A percentile compares a stretch with the other conserved stretches of the same genome.
Evolutionary conservation across 2,888 invertebrate species (phyloP).

Genomic region (Machimus atricapillus): DNA sequence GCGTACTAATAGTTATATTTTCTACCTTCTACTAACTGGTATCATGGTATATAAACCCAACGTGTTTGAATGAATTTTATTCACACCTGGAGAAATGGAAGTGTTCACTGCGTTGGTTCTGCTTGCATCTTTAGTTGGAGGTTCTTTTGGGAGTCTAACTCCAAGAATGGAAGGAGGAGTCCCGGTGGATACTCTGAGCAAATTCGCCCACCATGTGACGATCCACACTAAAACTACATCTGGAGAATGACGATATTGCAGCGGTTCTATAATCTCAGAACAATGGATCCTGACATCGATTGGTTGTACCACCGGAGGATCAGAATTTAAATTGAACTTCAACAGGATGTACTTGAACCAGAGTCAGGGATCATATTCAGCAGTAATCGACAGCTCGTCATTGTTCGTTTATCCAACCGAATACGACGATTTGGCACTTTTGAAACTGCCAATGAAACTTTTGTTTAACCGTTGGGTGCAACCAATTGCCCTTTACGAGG

Average conservation of each 20-base stretch:
- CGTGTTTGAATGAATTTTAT: background rate
- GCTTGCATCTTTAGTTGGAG: background rate
- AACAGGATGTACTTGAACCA: background rate
- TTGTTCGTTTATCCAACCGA: background rate
- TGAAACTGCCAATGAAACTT: background rate
- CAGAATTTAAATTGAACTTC: background rate
- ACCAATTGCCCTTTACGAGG: background rate
- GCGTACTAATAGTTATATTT: background rate
- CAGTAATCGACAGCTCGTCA: background rate
- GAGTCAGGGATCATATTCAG: background rate
- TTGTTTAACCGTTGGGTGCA: background rate
- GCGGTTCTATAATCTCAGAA: slow-evolving; percentile 2
- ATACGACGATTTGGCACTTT: slow-evolving; percentile 1
- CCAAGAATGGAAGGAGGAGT: background rate
- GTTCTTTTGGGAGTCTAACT: background rate
- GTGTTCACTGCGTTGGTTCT: background rate
- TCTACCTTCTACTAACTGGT: background rate
- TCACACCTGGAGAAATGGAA: background rate
- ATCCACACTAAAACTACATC: background rate
- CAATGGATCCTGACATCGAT: slow-evolving; percentile 21
- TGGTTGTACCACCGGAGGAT: background rate
- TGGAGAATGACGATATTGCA: background rate
- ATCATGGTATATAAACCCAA: background rate
- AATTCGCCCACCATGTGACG: slow-evolving; percentile 25
- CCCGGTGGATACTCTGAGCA: slow-evolving; percentile 16